Evolutionary conservation across 2,113 vertebrate species (phyloP), one percentile per base, ranked within the genome.

Genomic region (Dunckerocampus dactyliophorus): DNA sequence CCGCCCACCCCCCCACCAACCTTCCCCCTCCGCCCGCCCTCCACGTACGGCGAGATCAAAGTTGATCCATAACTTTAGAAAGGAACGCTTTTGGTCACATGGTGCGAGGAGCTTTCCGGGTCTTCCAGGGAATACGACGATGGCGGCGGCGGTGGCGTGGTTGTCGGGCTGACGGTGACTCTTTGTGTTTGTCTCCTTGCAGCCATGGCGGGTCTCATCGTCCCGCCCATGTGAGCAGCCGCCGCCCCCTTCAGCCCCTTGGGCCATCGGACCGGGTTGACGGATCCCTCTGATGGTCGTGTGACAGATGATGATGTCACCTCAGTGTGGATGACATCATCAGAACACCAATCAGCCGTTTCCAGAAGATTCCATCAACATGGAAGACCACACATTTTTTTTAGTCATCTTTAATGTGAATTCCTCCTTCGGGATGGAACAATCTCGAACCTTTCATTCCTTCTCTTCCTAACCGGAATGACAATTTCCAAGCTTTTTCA

Each of bases 181-280:
- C 39, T 63, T 9, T 47, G 39, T 67, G 24, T 79, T 43, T 24
- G 15, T 63, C 63, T 60, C 71, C n/a, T 85, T 81, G 48, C 89
- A 93, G 92, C 92, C 34, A 93, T 93, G 92, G 88, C 91, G 9
- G 92, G 92, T 59, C 90, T 93, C 76, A 93, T 93, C 42, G 92
- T 93, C 13, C 92, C 90, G 42, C 92, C 92, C 49, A 93, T 93
- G 92, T 93, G 89, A 91, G 64, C 65, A 63, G 60, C 54, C 21
- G 15, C 21, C 13, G 39, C 62, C 67, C 24, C 63, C 28, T 12
- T 19, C 45, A 21, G 62, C 34, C 62, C 51, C 59, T 28, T 14
- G 60, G 53, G 19, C 37, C 13, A 20, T 28, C 24, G 2, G 24
- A 28, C 24, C 24, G 24, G 55, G 28, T 17, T 17, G 17, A 19